Conservation (phyloP, 1,140 invertebrate species). For the Akabosia matsudoensis region DNA sequence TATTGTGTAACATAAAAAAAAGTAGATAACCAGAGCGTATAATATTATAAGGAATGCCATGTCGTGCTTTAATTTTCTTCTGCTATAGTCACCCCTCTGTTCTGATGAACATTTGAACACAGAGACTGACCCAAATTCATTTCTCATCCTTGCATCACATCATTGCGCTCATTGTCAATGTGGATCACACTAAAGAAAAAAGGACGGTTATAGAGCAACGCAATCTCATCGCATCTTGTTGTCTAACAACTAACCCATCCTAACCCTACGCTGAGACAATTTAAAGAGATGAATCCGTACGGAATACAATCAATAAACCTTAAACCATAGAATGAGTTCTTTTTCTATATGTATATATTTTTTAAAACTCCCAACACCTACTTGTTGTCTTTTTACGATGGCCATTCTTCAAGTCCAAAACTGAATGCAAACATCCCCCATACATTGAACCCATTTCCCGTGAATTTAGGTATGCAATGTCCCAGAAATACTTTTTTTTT, state of each 20-base stretch:
- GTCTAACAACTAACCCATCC: neutral
- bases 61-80: neutral
- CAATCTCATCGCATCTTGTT: neutral
- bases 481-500: too few relatives aligned
- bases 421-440: neutral
- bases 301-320: neutral
- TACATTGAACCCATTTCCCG: neutral
- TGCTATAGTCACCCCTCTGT: neutral
- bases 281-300: neutral
- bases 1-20: too few relatives aligned
- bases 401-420: neutral
- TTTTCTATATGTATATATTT: too few relatives aligned
- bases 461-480: too few relatives aligned
- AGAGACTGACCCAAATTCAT: constrained; percentile 14
- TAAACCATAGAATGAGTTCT: neutral
- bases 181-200: neutral
- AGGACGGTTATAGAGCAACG: neutral
- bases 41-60: neutral
- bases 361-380: neutral
- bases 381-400: neutral
- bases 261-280: neutral
- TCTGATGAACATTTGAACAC: neutral
- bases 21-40: too few relatives aligned
- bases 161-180: neutral
- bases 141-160: constrained; percentile 13